A percentile compares a stretch with the other conserved stretches of the same genome.
These are phyloP conservation scores for Metopolophium dirhodum DNA, from an alignment of 1,140 invertebrate species.

Conservation along the genomic window DNA sequence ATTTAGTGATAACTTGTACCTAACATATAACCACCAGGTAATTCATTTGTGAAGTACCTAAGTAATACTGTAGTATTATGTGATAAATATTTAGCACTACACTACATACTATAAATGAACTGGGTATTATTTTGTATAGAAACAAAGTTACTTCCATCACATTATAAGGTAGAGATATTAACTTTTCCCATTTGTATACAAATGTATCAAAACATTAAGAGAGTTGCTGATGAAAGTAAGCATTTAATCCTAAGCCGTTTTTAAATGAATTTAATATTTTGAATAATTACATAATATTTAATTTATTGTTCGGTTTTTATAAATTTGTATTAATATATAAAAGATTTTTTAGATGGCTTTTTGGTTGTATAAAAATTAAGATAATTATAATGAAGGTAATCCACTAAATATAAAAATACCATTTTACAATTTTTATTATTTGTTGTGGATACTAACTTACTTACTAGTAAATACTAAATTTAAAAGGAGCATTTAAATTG, in stretches of 20 bases:
- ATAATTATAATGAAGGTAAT: not conserved
- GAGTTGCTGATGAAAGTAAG: no score
- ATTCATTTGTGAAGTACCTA: not conserved
- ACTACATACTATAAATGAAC: not conserved
- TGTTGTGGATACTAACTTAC: not conserved
- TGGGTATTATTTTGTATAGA: not conserved
- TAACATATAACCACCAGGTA: not conserved
- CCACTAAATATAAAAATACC: not conserved
- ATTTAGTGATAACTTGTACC: conserved; percentile 23
- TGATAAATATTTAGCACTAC: not conserved
- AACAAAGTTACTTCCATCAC: not conserved
- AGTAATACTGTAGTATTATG: not conserved
- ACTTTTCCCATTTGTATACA: not conserved
- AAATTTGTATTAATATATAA: no score
- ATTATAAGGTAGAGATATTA: not conserved
- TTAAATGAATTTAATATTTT: no score
- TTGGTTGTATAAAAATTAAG: not conserved
- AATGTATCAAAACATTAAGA: not conserved
- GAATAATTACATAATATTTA: no score
- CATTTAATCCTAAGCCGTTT: no score
- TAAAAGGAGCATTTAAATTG: not conserved
- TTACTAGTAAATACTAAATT: not conserved
- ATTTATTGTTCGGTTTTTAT: no score
- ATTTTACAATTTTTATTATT: not conserved
- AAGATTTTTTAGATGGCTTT: no score